phyloP scores from a whole-genome alignment of 2,113 vertebrate species.

The Hyaena hyaena region DNA sequence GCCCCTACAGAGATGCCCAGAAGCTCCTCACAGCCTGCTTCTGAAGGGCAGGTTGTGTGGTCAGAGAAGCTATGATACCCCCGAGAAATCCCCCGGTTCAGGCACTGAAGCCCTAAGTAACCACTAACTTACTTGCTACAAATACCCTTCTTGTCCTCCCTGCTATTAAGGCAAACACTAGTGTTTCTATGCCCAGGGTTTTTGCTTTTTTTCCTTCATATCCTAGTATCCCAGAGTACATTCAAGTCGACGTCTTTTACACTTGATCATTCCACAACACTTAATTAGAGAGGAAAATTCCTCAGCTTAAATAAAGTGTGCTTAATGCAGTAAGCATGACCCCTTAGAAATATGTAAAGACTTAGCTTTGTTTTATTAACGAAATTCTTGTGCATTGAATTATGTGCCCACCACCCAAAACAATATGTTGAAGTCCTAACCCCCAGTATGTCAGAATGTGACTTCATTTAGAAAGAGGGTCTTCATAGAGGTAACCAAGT shows the following conservation, averaged over 20 bases:
- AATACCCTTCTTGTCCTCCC: background rate
- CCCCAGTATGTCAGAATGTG: background rate
- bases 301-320: background rate
- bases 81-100: background rate
- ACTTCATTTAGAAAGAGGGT: background rate
- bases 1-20: background rate
- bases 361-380: background rate
- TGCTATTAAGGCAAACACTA: background rate
- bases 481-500: background rate
- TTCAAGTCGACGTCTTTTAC: constrained; percentile 24
- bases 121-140: background rate
- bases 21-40: background rate
- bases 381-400: background rate
- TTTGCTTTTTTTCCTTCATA: background rate
- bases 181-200: background rate
- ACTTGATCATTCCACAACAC: background rate
- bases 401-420: background rate
- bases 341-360: background rate
- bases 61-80: background rate
- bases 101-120: background rate
- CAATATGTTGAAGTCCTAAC: background rate
- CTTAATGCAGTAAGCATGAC: background rate
- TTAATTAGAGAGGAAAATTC: constrained; percentile 4
- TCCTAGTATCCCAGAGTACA: background rate
- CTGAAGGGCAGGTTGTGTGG: background rate